Evolutionary conservation across 2,888 invertebrate genomes (phyloP), one percentile per base, ranked within the genome.

Genomic region (Hyposoter dolosus): DNA sequence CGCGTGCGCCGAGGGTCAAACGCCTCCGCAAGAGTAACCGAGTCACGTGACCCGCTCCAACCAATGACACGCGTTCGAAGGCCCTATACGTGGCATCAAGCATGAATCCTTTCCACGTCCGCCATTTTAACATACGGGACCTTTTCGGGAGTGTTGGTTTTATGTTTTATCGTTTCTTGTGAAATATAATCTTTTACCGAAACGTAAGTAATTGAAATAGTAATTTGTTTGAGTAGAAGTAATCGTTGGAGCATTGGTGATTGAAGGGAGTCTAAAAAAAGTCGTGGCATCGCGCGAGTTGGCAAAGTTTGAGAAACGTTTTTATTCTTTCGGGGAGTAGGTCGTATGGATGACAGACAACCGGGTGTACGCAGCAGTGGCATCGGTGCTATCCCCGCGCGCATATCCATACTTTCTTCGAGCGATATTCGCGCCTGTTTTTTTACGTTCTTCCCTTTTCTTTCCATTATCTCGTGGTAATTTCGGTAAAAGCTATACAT

Each of bases 101-200:
- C 95, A 96, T 96, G 96, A 96, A 95, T 95, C 95, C 95, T 96
- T 96, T 96, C 96, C 96, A 96, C 96, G 96, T 96, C 96, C 96
- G 97, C 97, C 97, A 97, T 97, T 96, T 97, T 97, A 96, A 96
- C 96, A 96, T 96, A 96, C 96, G 96, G 96, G 95, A 96, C 96
- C 95, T 96, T 96, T 95, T 94, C 94, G 95, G 95, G 95, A 96
- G 96, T 95, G 95, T 96, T 95, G 95, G 95, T 95, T 96, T 95
- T 95, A 96, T 96, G 96, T 96, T 95, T 95, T 95, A 95, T 95
- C 95, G 95, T 96, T 96, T 96, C 95, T 95, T 95, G 95, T 94
- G 94, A 95, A 95, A 94, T 84, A 95, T 94, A 93, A 92, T 93
- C 93, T 93, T 94, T 94, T 93, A 93, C 93, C 92, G 93, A 93